phyloP scores from a whole-genome alignment of 2,797 vertebrate species.

The Tadarida brasiliensis region DNA sequence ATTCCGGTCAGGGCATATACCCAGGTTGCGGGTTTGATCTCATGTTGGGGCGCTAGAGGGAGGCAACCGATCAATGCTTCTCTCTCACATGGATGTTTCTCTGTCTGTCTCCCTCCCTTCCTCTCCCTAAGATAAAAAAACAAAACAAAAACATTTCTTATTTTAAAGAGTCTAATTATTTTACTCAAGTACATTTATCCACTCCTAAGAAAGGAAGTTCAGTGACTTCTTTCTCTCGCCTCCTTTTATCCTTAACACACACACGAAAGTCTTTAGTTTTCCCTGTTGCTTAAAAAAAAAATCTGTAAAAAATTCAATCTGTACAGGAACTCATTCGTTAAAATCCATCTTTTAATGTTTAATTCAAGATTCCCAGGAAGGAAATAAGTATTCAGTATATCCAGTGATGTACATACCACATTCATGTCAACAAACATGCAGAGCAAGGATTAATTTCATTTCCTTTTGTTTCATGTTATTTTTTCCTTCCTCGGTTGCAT shows the following conservation, averaged over 20 bases:
- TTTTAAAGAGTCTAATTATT: slow-evolving; percentile 56
- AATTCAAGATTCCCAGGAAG: slow-evolving; percentile 69
- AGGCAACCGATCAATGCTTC: not conserved
- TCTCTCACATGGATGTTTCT: not conserved
- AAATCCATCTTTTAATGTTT: slow-evolving; percentile 78
- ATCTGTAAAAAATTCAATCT: slow-evolving; percentile 67
- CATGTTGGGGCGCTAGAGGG: not conserved
- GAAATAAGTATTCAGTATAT: slow-evolving; percentile 74
- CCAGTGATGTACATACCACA: slow-evolving; percentile 79
- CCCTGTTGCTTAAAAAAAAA: slow-evolving; percentile 75
- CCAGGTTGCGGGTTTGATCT: not conserved
- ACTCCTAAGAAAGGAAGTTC: slow-evolving; percentile 65
- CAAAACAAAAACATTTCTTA: slow-evolving; percentile 23
- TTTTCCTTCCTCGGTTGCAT: slow-evolving; percentile 35
- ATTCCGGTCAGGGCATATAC: not conserved
- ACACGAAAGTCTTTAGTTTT: slow-evolving; percentile 59
- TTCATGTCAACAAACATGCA: slow-evolving; percentile 76
- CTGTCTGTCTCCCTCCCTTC: not conserved
- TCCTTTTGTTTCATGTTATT: slow-evolving; percentile 50
- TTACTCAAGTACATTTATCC: slow-evolving; percentile 42
- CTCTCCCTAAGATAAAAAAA: not conserved
- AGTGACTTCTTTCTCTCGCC: slow-evolving; percentile 68
- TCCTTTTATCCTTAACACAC: slow-evolving; percentile 60
- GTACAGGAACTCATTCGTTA: slow-evolving; percentile 67
- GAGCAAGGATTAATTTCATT: slow-evolving; percentile 43